These are phyloP conservation scores for Remorina albescens DNA, from an alignment of 2,797 vertebrate genomes.

Conservation along the genomic window DNA sequence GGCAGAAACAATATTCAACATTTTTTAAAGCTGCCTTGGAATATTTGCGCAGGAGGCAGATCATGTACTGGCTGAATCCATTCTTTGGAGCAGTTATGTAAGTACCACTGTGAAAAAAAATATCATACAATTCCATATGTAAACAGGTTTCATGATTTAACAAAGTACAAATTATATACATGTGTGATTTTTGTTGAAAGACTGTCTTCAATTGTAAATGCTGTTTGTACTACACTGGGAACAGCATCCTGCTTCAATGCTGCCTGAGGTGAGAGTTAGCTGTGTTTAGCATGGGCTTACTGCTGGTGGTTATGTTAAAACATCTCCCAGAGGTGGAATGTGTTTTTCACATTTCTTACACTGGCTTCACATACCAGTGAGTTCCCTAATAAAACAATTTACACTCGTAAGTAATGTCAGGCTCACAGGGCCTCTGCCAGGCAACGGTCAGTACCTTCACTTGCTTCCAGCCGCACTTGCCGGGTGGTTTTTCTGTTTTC, in stretches of 20 bases:
- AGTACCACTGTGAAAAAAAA: constrained; percentile 49
- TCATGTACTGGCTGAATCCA: constrained; percentile 55
- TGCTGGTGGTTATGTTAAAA: constrained; percentile 58
- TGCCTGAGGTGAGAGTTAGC: constrained; percentile 36
- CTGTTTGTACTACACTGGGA: background rate
- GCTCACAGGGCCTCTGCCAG: constrained; percentile 84
- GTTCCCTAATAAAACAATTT: constrained; percentile 43
- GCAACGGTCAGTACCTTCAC: constrained; percentile 85
- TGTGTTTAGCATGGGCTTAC: constrained; percentile 29
- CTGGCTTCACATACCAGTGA: constrained; percentile 44
- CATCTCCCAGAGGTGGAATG: constrained; percentile 64
- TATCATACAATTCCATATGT: constrained; percentile 44
- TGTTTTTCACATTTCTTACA: constrained; percentile 53
- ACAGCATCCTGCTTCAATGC: constrained; percentile 35
- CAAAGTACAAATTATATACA: constrained; percentile 45
- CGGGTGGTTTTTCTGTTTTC: constrained; percentile 82
- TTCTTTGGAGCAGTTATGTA: constrained; percentile 62
- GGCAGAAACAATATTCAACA: constrained; percentile 46
- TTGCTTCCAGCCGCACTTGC: constrained; percentile 81
- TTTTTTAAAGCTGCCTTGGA: constrained; percentile 57
- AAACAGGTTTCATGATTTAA: constrained; percentile 54
- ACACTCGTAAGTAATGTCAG: background rate
- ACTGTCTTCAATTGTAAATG: constrained; percentile 30
- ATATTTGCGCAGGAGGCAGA: constrained; percentile 51
- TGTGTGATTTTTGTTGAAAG: constrained; percentile 32